Conservation (phyloP, 1,140 invertebrate genomes). For the Anoplolepis gracilipes region DNA sequence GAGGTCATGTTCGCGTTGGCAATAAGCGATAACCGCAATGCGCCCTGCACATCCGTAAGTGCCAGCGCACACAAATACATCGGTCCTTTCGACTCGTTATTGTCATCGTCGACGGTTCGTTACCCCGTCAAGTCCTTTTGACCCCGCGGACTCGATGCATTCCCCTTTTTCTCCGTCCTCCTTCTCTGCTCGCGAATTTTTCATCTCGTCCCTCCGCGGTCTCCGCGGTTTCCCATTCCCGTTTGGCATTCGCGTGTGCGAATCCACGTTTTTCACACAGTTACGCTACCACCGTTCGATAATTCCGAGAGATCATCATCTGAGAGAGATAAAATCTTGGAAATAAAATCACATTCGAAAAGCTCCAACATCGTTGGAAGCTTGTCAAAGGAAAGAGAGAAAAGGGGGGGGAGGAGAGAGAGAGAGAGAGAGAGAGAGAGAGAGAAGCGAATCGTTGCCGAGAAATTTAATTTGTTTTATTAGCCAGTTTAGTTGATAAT, state of each 20-base stretch:
- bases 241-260: background rate
- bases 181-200: background rate
- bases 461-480: constrained; percentile 19
- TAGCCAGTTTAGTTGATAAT: background rate
- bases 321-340: constrained; percentile 34
- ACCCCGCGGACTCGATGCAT: constrained; percentile 52
- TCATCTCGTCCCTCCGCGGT: background rate
- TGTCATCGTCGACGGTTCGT: constrained; percentile 76
- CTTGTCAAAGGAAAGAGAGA: background rate
- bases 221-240: constrained; percentile 1
- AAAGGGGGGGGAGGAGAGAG: too few species aligned
- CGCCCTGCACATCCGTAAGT: constrained; percentile 39
- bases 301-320: constrained; percentile 27
- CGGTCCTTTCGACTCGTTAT: constrained; percentile 71
- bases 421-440: too few species aligned
- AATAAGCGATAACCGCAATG: constrained; percentile 70
- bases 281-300: constrained; percentile 26
- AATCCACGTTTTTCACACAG: constrained; percentile 31
- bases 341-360: constrained; percentile 41
- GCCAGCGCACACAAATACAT: constrained; percentile 69
- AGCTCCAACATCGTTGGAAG: background rate
- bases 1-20: constrained; percentile 46
- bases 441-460: too few species aligned
- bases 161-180: background rate
- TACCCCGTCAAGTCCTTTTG: constrained; percentile 73